phyloP scores from a whole-genome alignment of 2,113 vertebrate species.

The Rhodinocichla rosea region DNA sequence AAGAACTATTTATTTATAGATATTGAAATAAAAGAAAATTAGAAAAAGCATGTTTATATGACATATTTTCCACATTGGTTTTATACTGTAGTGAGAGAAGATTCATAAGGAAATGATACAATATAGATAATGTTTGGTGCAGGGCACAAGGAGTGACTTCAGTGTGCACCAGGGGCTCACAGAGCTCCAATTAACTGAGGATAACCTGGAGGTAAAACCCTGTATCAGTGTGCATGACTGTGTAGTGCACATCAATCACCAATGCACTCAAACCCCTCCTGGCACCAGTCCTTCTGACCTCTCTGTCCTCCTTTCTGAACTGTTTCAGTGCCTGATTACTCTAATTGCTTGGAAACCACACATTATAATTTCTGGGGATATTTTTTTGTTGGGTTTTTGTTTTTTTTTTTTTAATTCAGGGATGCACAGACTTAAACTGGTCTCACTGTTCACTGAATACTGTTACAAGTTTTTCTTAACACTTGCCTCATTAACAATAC shows the following conservation, averaged over 20 bases:
- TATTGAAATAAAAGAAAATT: neutral
- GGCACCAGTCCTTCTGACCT: neutral
- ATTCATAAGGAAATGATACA: neutral
- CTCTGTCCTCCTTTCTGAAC: neutral
- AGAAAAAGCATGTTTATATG: neutral
- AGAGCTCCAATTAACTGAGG: neutral
- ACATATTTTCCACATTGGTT: neutral
- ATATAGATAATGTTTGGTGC: neutral
- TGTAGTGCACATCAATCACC: neutral
- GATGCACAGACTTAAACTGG: neutral
- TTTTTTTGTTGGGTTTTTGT: too few relatives aligned
- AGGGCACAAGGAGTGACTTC: neutral
- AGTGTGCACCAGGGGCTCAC: neutral
- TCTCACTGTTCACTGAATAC: neutral
- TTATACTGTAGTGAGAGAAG: neutral
- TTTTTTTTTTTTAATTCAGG: neutral
- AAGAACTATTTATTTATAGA: neutral
- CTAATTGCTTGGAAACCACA: neutral
- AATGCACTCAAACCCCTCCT: neutral
- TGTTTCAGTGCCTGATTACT: neutral
- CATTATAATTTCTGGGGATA: neutral
- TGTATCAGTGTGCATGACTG: fast-evolving
- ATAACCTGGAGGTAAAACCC: neutral
- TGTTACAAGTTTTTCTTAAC: neutral
- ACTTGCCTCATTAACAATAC: neutral